Evolutionary conservation across 2,888 invertebrate species (phyloP).

Genomic region (Drosophila subsilvestris): DNA sequence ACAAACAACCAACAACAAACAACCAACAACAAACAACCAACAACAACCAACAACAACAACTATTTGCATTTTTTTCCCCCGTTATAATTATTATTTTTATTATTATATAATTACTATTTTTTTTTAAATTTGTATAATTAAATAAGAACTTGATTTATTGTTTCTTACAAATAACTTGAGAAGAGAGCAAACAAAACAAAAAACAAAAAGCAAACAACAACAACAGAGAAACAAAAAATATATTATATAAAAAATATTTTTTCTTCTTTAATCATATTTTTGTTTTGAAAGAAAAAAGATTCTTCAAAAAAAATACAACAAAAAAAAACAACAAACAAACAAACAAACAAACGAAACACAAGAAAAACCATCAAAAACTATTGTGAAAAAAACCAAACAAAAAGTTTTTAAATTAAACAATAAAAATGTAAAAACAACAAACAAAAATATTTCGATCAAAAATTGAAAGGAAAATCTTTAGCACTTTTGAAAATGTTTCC

Average conservation of each 20-base stretch:
- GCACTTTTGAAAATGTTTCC: background rate
- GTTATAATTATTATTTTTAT: conserved; percentile 77
- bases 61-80: conserved; percentile 70
- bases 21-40: conserved; percentile 26
- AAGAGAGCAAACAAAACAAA: conserved; percentile 49
- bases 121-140: conserved; percentile 77
- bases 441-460: conserved; percentile 27
- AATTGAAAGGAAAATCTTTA: conserved; percentile 1
- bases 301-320: conserved; percentile 45
- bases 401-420: conserved; percentile 72
- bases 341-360: conserved; percentile 10
- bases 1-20: conserved; percentile 29
- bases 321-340: background rate
- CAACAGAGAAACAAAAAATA: conserved; percentile 58
- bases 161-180: conserved; percentile 68
- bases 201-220: conserved; percentile 47
- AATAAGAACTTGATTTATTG: conserved; percentile 74
- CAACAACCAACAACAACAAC: conserved; percentile 31
- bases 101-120: conserved; percentile 76
- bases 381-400: conserved; percentile 74
- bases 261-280: conserved; percentile 62
- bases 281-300: conserved; percentile 61
- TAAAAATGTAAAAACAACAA: conserved; percentile 67
- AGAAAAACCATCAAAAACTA: conserved; percentile 55
- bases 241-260: conserved; percentile 67